A percentile compares a stretch with the other conserved stretches of the same genome.
Evolutionary conservation across 2,888 invertebrate species (phyloP).

Genomic region (Hyppa rectilinea): DNA sequence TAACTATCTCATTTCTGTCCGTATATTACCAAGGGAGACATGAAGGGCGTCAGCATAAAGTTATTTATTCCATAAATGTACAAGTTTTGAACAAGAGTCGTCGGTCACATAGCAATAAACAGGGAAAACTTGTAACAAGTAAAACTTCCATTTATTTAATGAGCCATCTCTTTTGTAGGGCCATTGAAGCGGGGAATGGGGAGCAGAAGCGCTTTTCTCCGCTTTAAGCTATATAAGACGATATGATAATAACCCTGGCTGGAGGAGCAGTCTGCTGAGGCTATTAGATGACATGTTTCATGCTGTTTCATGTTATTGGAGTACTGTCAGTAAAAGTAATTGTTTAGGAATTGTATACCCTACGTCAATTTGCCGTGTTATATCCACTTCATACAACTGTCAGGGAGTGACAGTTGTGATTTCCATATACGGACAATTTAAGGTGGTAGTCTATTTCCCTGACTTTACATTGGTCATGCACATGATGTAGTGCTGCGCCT

Average conservation of each 20-base stretch:
- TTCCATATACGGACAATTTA: background rate
- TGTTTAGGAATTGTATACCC: background rate
- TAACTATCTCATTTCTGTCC: background rate
- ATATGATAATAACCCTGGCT: constrained; percentile 27
- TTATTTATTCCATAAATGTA: constrained; percentile 56
- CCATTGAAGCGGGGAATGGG: constrained; percentile 15
- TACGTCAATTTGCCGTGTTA: background rate
- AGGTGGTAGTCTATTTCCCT: background rate
- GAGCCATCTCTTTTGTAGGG: constrained; percentile 34
- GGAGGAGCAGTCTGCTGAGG: background rate
- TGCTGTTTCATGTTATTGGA: background rate
- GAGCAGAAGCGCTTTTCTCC: constrained; percentile 17
- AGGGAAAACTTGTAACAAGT: constrained; percentile 41
- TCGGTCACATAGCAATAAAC: constrained; percentile 39
- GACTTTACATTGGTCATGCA: constrained; percentile 32
- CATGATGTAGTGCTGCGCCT: background rate
- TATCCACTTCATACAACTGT: background rate
- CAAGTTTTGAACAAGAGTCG: constrained; percentile 55
- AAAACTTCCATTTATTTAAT: constrained; percentile 59
- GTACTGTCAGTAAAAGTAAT: background rate
- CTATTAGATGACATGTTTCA: constrained; percentile 23
- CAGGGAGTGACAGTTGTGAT: background rate
- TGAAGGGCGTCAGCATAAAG: constrained; percentile 21
- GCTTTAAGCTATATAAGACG: constrained; percentile 26
- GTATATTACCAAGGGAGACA: constrained; percentile 19